Percentiles rank a stretch among this genome's conserved stretches.
phyloP scores from a whole-genome alignment of 2,113 vertebrate genomes.

The Thamnaconus septentrionalis region DNA sequence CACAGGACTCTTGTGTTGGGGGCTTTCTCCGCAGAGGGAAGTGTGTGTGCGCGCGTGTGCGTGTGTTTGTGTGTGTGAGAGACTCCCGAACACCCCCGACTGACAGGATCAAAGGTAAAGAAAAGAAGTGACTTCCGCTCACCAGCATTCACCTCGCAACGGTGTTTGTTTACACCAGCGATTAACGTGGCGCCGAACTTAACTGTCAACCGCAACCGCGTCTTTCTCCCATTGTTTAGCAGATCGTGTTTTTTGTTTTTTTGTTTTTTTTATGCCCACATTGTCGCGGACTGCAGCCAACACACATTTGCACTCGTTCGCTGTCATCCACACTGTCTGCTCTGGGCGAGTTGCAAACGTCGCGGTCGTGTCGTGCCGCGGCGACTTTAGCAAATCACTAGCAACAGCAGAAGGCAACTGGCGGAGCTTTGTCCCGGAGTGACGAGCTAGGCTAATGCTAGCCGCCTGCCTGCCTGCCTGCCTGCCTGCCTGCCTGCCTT shows the following conservation, averaged over 20 bases:
- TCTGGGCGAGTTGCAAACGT: slow-evolving; percentile 1
- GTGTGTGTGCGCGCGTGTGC: slow-evolving; percentile 27
- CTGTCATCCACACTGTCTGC: slow-evolving; percentile 12
- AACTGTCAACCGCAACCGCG: neutral
- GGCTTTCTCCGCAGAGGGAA: slow-evolving; percentile 56
- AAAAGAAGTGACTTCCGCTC: slow-evolving; percentile 25
- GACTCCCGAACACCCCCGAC: slow-evolving; percentile 25
- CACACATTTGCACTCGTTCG: slow-evolving; percentile 28
- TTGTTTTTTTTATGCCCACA: neutral
- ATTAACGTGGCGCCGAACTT: slow-evolving; percentile 21
- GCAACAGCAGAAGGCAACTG: slow-evolving; percentile 7
- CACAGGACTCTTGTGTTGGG: slow-evolving; percentile 21
- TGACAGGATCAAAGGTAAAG: slow-evolving; percentile 61
- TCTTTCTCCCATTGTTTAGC: slow-evolving; percentile 26
- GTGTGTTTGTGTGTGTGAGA: no score
- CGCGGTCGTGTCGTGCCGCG: slow-evolving; percentile 25
- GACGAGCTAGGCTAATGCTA: slow-evolving; percentile 42
- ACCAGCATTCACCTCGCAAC: neutral
- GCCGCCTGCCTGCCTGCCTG: slow-evolving; percentile 14
- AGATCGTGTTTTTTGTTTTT: neutral
- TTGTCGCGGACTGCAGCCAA: slow-evolving; percentile 23
- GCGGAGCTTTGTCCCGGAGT: neutral
- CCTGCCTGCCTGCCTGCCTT: neutral
- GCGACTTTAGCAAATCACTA: slow-evolving; percentile 29
- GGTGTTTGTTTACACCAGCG: slow-evolving; percentile 38